Base-by-base conservation (phyloP, 1,140 invertebrate species). In the Plodia interpunctella region DNA sequence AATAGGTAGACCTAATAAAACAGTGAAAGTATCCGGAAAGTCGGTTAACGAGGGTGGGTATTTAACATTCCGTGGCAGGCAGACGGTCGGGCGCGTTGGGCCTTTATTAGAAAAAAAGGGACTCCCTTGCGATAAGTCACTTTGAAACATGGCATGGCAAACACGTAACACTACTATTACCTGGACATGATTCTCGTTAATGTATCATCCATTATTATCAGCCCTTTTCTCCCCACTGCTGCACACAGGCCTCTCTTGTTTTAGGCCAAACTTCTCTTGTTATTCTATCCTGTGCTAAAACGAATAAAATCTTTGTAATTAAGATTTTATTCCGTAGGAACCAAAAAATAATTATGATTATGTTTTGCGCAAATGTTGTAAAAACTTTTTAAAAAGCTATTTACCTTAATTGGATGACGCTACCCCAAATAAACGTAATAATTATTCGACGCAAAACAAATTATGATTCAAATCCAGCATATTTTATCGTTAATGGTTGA, bases 61-160 rank as follows among this genome's bases (percentile, higher is more conserved):
- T 73, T 73, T 68, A 79, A 66, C 70, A 75, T 75, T 74, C 70
- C 53, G 58, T 35, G 21, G 58, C 63, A 50, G 60, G 53, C 53
- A 49, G 17, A 13, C 20, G 49, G 66, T 25, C 49, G 49, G 49
- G 49, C 49, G 49, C 18, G 5, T 5, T 6, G 49, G 49, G 63
- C 73, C 59, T 67, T 74, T 74, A 71, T 74, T 72, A 78, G 67
- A 56, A 68, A 74, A 73, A 32, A 67, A 64, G 50, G 65, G 56
- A 60, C 28, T 50, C 60, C 68, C 63, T 19, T 44, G 63, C 60
- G 62, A 66, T 68, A 69, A 58, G 55, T 68, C 63, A 64, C 51
- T 51, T 55, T 65, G 58, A 67, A 68, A 68, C 65, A 70, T 65
- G 57, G 51, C 44, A n/a, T 10, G 13, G 13, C 51, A 53, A 25